phyloP scores from a whole-genome alignment of 1,140 invertebrate species.

The Goniozus legneri region DNA sequence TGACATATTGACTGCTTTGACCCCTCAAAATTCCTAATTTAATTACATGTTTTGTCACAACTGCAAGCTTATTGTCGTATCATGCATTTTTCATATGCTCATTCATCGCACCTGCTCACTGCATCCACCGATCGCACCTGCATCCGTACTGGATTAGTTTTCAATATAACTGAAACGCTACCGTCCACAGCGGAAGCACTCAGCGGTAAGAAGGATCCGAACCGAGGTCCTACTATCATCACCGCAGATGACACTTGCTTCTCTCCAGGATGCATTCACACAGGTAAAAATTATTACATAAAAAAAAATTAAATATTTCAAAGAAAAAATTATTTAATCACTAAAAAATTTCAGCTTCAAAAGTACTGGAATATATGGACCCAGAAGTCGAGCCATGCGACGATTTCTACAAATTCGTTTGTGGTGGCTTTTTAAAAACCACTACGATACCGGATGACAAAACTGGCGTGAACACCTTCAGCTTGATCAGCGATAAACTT shows the following conservation, averaged over 20 bases:
- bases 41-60: not conserved
- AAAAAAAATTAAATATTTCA: not conserved
- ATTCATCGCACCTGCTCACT: conserved; percentile 18
- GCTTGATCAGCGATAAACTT: conserved; percentile 73
- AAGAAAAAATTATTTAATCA: conserved; percentile 2
- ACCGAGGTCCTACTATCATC: conserved; percentile 18
- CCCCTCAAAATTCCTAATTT: conserved; percentile 1
- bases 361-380: conserved; percentile 58
- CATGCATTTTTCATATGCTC: conserved; percentile 9
- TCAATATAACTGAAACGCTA: conserved; percentile 42
- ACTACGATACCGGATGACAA: conserved; percentile 65
- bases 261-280: conserved; percentile 65
- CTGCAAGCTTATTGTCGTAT: conserved; percentile 3
- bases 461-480: conserved; percentile 73
- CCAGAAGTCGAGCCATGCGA: conserved; percentile 66
- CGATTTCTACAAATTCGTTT: conserved; percentile 78
- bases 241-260: conserved; percentile 54
- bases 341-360: conserved; percentile 42
- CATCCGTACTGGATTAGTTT: conserved; percentile 30
- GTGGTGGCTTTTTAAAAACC: conserved; percentile 37
- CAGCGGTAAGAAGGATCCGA: conserved; percentile 23
- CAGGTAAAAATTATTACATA: conserved; percentile 43
- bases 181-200: conserved; percentile 48
- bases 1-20: no score
- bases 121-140: conserved; percentile 19